Evolutionary conservation across 2,797 vertebrate species (phyloP), one percentile per base, ranked within the genome.

Genomic region (Lepilemur ruficaudatus): DNA sequence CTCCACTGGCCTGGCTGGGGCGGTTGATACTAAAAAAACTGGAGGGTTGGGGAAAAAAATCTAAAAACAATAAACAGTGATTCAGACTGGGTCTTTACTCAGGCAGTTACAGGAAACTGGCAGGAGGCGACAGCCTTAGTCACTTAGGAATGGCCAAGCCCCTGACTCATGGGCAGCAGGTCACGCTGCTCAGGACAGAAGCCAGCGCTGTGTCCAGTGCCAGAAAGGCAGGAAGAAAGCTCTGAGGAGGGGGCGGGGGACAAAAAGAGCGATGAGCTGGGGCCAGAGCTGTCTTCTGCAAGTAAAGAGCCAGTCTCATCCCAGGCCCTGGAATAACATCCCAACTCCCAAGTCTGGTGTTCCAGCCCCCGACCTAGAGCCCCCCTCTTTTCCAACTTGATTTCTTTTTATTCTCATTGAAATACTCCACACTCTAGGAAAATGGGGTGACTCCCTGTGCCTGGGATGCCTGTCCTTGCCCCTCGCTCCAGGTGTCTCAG

Each of bases 11-110:
- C 92, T 17, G 41, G 84, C 92, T 94, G 75, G 55, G 79, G 63
- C 23, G 1, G 63, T 89, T 96, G 94, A 83, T 94, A 94, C 94
- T 96, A 90, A 43, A 57, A 91, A 92, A 96, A 82, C 69, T 94
- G 91, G 76, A 96, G 52, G 41, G 50, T 12, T 10, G 55, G 43
- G 1, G 9, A 79, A 65, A 75, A 79, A 91, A 84, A 61, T 46
- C 84, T 82, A 50, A 93, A 97, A 96, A 97, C 96, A 98, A 97
- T 96, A 98, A 98, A 95, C 93, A 97, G 97, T 98, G 90, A 93
- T 91, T 98, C 98, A 98, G 98, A 91, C 80, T 82, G 93, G 93
- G 94, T 94, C 95, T 89, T 95, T 70, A 69, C 89, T 97, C 14
- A 92, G 97, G 93, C 83, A 28, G 94, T 96, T 87, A 91, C 97